Evolutionary conservation across 2,113 vertebrate species (phyloP), one percentile per base, ranked within the genome.

Genomic region (Leptobrachium ailaonicum): DNA sequence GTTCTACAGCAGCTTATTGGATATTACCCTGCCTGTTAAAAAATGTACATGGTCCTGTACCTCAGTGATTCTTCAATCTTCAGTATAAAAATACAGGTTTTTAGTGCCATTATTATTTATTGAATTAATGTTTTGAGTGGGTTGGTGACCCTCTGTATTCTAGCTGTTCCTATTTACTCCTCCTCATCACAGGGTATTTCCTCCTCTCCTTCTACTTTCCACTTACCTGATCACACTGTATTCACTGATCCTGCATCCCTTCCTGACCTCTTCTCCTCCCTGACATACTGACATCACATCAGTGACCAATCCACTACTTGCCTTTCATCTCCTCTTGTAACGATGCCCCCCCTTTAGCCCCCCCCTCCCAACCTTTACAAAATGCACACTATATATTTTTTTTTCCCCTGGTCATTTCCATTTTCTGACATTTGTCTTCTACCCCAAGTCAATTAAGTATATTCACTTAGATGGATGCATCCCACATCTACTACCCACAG

Each of bases 241-340:
- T 50, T 44, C 40, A 54, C 6, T 50, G 64, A 54, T 10, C 20
- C 11, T 64, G 11, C 58, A 60, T 67, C 71, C 78, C 60, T 20
- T 43, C 71, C 74, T 64, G 69, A 64, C 79, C 20, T 6, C 64
- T 7, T 41, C 78, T 73, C 63, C 63, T 60, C 50, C 71, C 50
- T 73, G 69, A 45, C 47, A 50, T 50, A 32, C 20, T 32, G 20
- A 32, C 47, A 50, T 50, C 4, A 50, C 45, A 67, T 54, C 62
- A 13, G 9, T 80, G 71, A 41, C 78, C 78, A 80, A 68, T 74
- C 70, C 62, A 69, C 14, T 44, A 66, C 14, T 44, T 42, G 54
- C 58, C 47, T 14, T 32, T 72, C 47, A 79, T 79, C 32, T 50
- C 40, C 20, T 64, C n/a, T 60, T 41, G 20, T 43, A 53, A 11